Evolutionary conservation across 1,140 invertebrate species (phyloP).

Genomic region (Portunus trituberculatus): DNA sequence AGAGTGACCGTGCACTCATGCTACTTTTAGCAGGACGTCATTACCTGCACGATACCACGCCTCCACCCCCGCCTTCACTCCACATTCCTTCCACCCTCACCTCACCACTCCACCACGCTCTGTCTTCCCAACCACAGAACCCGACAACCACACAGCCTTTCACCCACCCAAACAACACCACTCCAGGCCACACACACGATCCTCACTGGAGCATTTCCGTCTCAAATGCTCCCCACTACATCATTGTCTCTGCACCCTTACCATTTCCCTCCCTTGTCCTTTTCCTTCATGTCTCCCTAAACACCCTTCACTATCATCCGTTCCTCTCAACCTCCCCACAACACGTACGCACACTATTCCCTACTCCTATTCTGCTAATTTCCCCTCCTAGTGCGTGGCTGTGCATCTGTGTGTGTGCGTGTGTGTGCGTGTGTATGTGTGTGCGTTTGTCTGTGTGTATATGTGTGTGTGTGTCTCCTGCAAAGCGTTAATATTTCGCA

Average conservation of each 20-base stretch:
- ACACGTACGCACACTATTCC: too few species aligned
- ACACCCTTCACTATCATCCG: too few species aligned
- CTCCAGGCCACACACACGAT: neutral
- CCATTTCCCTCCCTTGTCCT: neutral
- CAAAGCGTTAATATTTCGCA: neutral
- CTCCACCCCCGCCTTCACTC: neutral
- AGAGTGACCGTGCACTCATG: neutral
- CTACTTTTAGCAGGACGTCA: neutral
- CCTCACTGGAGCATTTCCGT: neutral
- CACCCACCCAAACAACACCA: neutral
- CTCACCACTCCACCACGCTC: neutral
- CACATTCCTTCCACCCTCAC: neutral
- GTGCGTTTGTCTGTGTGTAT: neutral
- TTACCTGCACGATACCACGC: neutral
- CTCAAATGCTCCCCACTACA: neutral
- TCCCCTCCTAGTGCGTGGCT: too few species aligned
- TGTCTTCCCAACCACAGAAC: neutral
- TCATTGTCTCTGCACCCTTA: too few species aligned
- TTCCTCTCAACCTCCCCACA: too few species aligned
- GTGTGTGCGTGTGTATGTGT: constrained; percentile 21
- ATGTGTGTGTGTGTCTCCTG: neutral
- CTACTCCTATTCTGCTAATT: too few species aligned
- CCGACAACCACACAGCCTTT: neutral
- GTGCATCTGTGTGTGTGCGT: neutral
- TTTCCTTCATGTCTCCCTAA: too few species aligned